These are phyloP conservation scores for Buceros bicornis DNA, from an alignment of 2,797 vertebrate species.

Conservation along the genomic window DNA sequence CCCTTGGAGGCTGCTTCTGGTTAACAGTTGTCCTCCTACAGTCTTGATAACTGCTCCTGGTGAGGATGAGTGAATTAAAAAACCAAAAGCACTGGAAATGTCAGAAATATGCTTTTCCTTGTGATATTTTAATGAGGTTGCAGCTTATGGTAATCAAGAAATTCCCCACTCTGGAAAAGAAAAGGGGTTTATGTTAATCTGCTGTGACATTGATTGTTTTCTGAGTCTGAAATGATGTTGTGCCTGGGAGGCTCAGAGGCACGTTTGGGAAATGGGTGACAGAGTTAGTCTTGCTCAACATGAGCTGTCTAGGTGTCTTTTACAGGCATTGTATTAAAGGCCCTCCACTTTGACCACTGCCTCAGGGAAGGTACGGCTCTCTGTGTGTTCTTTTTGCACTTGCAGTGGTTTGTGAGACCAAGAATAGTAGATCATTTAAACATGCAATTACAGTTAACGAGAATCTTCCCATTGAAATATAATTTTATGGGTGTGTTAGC, in stretches of 20 bases:
- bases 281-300: neutral
- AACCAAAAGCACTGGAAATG: neutral
- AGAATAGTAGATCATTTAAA: neutral
- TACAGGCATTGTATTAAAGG: neutral
- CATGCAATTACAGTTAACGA: neutral
- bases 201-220: conserved; percentile 50
- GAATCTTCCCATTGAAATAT: neutral
- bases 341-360: neutral
- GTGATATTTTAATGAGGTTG: conserved; percentile 62
- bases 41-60: neutral
- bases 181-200: conserved; percentile 52
- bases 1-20: conserved; percentile 54
- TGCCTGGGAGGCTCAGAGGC: neutral
- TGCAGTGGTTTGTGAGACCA: neutral
- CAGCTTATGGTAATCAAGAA: conserved; percentile 62
- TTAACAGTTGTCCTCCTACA: conserved; percentile 55
- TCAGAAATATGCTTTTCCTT: conserved; percentile 47
- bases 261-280: neutral
- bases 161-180: conserved; percentile 41
- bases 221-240: neutral
- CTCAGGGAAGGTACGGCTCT: neutral
- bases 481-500: neutral
- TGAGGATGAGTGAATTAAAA: neutral
- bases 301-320: neutral
- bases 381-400: neutral